Evolutionary conservation across 1,140 invertebrate genomes (phyloP), one percentile per base, ranked within the genome.

Genomic region (Leptopilina clavipes): DNA sequence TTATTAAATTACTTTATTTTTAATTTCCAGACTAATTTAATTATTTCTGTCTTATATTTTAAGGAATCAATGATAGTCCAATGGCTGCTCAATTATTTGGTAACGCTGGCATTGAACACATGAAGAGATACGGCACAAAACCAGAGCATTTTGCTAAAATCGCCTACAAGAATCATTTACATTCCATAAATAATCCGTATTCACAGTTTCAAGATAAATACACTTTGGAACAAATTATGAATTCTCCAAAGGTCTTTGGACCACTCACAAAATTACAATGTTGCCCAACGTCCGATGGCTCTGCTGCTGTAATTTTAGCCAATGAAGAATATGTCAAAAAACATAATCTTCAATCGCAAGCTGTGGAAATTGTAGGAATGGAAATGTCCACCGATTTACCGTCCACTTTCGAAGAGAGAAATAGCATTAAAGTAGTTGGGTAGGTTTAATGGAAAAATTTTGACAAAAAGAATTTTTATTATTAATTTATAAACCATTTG

Each of bases 211-310:
- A 94, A 88, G 93, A 96, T 75, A 95, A 97, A 84, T 98, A 98
- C 86, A 94, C 93, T 10, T 89, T 99, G 54, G 95, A 99, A 74
- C 94, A 99, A 89, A 96, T 99, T 73, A 91, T 95, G 86, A 93
- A 94, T 17, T 97, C 98, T 0, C 95, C 96, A 5, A 92, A 92
- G 85, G 93, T 99, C 52, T 97, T 95, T 88, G 96, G 95, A 10
- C 96, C 97, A 0, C 90, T 99, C 12, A 99, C 98, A 8, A 98
- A 98, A 88, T 91, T 99, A 12, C 97, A 98, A 86, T 99, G 98
- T 88, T 99, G 98, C 87, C 98, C 98, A 19, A 99, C 98, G 1
- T 98, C 97, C 37, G 98, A 99, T 92, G 98, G 98, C 10, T 94
- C 97, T 17, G 98, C 96, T 19, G 97, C 97, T 43, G 97, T 95